A percentile compares a stretch with the other conserved stretches of the same genome.
Evolutionary conservation across 2,797 vertebrate genomes (phyloP).

Genomic region (Pogoniulus pusillus): DNA sequence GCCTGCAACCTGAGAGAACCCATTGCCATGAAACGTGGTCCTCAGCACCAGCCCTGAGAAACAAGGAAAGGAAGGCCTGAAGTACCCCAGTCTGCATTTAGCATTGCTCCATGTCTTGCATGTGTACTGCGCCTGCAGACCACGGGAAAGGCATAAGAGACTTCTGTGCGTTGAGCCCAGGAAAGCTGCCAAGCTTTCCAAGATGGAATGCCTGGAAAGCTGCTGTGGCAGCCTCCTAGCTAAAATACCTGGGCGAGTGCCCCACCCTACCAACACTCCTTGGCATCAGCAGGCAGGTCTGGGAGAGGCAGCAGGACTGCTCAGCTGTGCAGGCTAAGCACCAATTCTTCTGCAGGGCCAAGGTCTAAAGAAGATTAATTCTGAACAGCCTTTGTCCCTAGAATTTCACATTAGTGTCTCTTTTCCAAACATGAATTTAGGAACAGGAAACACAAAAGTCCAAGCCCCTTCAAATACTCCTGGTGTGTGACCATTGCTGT

Average conservation of each 20-base stretch:
- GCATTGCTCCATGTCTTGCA: neutral
- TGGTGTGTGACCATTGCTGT: neutral
- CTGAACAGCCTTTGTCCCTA: neutral
- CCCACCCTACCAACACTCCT: neutral
- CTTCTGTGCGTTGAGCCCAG: neutral
- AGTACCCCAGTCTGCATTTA: neutral
- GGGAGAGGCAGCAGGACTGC: neutral
- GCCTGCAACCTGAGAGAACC: neutral
- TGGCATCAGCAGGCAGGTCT: neutral
- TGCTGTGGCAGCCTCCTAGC: neutral
- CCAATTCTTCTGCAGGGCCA: neutral
- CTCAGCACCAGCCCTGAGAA: conserved; percentile 7
- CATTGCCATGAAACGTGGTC: neutral
- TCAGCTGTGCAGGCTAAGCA: neutral
- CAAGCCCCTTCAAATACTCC: neutral
- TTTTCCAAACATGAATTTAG: conserved; percentile 11
- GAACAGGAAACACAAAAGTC: neutral
- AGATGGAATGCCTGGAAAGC: conserved; percentile 7
- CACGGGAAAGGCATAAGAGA: neutral
- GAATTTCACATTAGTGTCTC: conserved; percentile 11
- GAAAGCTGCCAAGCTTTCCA: conserved; percentile 19
- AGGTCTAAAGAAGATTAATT: neutral
- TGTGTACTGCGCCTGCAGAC: fast-evolving
- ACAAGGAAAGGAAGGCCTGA: neutral
- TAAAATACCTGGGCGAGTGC: neutral